Percentiles rank a stretch among this genome's conserved stretches.
Evolutionary conservation across 1,140 invertebrate species (phyloP).

Genomic region (Zaprionus camerounensis): DNA sequence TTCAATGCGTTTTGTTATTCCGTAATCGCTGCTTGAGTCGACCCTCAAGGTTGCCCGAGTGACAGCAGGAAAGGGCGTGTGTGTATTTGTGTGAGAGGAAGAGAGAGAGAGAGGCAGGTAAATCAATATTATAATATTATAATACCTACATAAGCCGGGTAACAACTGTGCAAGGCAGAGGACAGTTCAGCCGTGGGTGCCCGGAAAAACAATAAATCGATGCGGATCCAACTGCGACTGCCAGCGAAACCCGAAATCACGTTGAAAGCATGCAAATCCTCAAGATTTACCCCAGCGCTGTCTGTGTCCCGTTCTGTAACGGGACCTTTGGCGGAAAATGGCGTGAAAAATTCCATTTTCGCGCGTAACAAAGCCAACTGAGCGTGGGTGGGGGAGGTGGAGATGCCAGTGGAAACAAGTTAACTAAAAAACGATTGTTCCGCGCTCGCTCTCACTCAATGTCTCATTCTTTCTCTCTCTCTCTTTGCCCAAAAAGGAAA

Average conservation of each 20-base stretch:
- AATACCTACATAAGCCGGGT: slow-evolving; percentile 14
- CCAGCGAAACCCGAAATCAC: slow-evolving; percentile 64
- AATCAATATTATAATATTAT: slow-evolving; percentile 44
- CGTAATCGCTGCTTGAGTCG: not conserved
- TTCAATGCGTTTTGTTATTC: slow-evolving; percentile 11
- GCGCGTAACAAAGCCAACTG: slow-evolving; percentile 43
- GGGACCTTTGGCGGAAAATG: slow-evolving; percentile 30
- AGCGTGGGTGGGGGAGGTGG: not conserved
- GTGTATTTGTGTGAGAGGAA: not conserved
- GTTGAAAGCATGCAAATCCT: slow-evolving; percentile 71
- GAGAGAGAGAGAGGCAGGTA: not conserved
- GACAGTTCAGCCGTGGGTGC: not conserved
- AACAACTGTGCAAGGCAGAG: slow-evolving; percentile 5
- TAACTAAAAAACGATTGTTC: slow-evolving; percentile 45
- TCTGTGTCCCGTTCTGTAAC: not conserved
- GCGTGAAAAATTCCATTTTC: slow-evolving; percentile 55
- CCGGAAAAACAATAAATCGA: slow-evolving; percentile 66
- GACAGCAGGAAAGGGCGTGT: not conserved
- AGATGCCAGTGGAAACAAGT: slow-evolving; percentile 56
- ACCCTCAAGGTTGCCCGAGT: slow-evolving; percentile 22
- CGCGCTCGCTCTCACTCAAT: not conserved
- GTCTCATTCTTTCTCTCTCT: not conserved
- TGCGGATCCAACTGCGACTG: slow-evolving; percentile 38
- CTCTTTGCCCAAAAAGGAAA: slow-evolving; percentile 11
- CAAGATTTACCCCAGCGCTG: slow-evolving; percentile 44